Base-by-base conservation (phyloP, 2,797 vertebrate genomes). In the Caiman crocodilus region DNA sequence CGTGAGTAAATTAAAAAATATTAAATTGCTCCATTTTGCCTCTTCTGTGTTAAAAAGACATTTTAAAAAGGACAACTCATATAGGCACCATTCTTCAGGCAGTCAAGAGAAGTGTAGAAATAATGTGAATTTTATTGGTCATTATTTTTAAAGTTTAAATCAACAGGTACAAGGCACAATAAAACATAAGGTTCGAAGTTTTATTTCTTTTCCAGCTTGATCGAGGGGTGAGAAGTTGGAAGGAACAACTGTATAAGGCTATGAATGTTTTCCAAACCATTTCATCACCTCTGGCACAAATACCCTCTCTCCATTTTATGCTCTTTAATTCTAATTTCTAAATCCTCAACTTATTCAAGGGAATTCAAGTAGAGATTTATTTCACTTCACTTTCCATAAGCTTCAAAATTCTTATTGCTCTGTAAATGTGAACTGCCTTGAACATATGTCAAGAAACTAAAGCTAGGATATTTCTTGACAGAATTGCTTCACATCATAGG, bases 381-480 rank as follows among this genome's bases (percentile, higher is more conserved):
- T 96, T 95, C 87, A 76, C 90, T 94, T 96, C 95, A 95, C 92
- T 94, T 92, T 92, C 85, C 82, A 82, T 90, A 96, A 86, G 78
- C 87, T 92, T 95, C 96, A 93, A 85, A 82, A 91, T 74, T 87
- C 73, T 85, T 88, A 92, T 28, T 84, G 58, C 85, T 87, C 94
- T 92, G 93, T 89, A 92, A 92, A 95, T 95, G 84, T 89, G 88
- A 96, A 95, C 77, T 93, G 88, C 87, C 84, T 96, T 94, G 92
- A 96, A 88, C 89, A 90, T 94, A 89, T 94, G 92, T 95, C 92
- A 96, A 50, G 90, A 95, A 94, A 86, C 79, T 89, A 81, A 75
- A 83, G 85, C 65, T 67, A 90, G 85, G 94, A 92, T 95, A 75
- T 83, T 93, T 95, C 91, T 96, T 97, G 96, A 96, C 95, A 94